Percentiles rank a stretch among this genome's conserved stretches.
These are phyloP conservation scores for Augochlorella aurata DNA, from an alignment of 2,888 invertebrate genomes.

Conservation along the genomic window DNA sequence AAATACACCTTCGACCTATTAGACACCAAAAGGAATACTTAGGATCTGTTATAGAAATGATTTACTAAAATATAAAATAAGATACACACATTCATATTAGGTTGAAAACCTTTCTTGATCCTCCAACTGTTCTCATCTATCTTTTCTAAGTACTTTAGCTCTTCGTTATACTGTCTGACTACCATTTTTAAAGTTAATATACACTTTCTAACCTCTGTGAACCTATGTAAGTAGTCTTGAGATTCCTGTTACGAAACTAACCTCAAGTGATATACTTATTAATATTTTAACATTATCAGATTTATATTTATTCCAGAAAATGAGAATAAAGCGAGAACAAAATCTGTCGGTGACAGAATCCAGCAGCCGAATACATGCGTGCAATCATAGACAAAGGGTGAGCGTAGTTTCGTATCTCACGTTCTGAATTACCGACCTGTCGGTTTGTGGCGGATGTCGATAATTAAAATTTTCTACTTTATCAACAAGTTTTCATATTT, in stretches of 20 bases:
- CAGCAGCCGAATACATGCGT: background rate
- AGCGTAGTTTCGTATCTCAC: too few species aligned
- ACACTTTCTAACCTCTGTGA: background rate
- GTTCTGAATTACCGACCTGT: too few species aligned
- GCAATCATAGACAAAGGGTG: background rate
- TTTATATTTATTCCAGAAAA: too few species aligned
- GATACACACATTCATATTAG: conserved; percentile 93
- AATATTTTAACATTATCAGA: background rate
- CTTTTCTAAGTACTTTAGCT: conserved; percentile 95
- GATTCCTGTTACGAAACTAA: background rate
- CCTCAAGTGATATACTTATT: background rate
- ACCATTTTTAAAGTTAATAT: conserved; percentile 85
- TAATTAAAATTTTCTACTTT: too few species aligned
- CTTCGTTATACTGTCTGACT: conserved; percentile 95
- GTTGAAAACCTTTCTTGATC: conserved; percentile 99
- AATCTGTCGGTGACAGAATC: background rate
- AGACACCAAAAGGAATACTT: conserved; percentile 5
- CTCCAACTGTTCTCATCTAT: conserved; percentile 92
- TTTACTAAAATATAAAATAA: background rate
- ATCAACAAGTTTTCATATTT: too few species aligned
- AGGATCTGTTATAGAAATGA: conserved; percentile 21
- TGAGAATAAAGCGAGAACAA: background rate
- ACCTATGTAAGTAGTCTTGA: background rate
- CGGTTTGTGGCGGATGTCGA: too few species aligned
- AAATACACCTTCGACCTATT: conserved; percentile 96